These are phyloP conservation scores for Syngnathus rostellatus DNA, from an alignment of 2,797 vertebrate genomes.

Conservation along the genomic window DNA sequence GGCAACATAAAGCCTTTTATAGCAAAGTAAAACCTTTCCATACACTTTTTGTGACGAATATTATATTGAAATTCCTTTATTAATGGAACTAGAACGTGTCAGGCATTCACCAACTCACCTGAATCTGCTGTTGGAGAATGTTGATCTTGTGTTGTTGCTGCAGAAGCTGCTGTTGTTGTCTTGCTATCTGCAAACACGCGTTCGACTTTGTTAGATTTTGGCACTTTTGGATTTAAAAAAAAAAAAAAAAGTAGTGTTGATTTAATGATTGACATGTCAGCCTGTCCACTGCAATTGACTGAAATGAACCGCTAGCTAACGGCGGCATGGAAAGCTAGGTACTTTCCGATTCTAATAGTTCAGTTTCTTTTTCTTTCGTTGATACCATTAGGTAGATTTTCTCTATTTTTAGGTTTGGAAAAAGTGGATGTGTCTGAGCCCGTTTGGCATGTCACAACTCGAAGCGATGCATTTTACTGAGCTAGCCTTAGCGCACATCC, in stretches of 20 bases:
- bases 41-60: background rate
- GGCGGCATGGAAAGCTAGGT: too few species aligned
- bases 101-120: constrained; percentile 69
- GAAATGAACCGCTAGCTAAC: too few species aligned
- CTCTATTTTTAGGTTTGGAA: background rate
- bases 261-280: too few species aligned
- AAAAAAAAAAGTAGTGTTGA: too few species aligned
- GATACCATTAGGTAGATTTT: background rate
- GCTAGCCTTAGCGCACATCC: background rate
- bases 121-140: constrained; percentile 94
- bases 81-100: background rate
- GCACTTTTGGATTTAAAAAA: too few species aligned
- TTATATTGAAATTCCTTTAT: background rate
- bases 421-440: background rate
- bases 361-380: background rate
- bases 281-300: too few species aligned
- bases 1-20: background rate
- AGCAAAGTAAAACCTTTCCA: background rate
- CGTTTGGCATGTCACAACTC: background rate
- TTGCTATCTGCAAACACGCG: constrained; percentile 76
- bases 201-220: too few species aligned
- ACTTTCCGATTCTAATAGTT: background rate
- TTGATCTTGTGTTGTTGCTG: constrained; percentile 98
- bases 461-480: background rate
- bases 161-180: constrained; percentile 94